Evolutionary conservation across 2,797 vertebrate genomes (phyloP).

Genomic region (Siniperca scherzeri): DNA sequence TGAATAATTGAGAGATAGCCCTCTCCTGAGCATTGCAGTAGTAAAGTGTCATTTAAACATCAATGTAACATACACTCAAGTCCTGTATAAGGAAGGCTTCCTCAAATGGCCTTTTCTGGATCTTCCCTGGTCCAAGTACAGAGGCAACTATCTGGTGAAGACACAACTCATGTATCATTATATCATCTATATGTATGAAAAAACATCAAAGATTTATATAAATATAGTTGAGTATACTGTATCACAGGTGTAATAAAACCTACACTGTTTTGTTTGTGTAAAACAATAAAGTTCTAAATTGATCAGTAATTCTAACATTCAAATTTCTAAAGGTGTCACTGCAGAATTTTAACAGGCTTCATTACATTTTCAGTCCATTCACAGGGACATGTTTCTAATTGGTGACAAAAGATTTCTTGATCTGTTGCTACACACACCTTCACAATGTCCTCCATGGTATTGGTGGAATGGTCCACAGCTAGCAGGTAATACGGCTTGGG

Average conservation of each 20-base stretch:
- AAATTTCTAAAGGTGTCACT: not conserved
- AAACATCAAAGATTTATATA: not conserved
- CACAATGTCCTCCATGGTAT: conserved; percentile 88
- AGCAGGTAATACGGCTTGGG: conserved; percentile 89
- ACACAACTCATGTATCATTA: not conserved
- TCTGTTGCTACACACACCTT: conserved; percentile 81
- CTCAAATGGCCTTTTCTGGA: conserved; percentile 83
- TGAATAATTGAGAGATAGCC: not conserved
- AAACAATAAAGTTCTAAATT: not conserved
- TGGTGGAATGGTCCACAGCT: conserved; percentile 89
- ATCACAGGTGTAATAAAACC: not conserved
- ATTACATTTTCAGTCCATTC: not conserved
- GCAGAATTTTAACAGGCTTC: no score
- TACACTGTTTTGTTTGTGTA: not conserved
- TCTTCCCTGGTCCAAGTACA: conserved; percentile 88
- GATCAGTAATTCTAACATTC: not conserved
- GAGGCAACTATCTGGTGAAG: conserved; percentile 86
- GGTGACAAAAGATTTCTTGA: not conserved
- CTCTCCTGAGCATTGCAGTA: not conserved
- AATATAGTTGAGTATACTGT: not conserved
- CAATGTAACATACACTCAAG: conserved; percentile 85
- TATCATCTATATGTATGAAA: not conserved
- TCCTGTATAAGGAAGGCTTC: conserved; percentile 88
- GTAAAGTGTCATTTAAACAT: no score
- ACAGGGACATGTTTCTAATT: not conserved